Conservation (phyloP, 2,888 invertebrate species). For the Phalera bucephala region DNA sequence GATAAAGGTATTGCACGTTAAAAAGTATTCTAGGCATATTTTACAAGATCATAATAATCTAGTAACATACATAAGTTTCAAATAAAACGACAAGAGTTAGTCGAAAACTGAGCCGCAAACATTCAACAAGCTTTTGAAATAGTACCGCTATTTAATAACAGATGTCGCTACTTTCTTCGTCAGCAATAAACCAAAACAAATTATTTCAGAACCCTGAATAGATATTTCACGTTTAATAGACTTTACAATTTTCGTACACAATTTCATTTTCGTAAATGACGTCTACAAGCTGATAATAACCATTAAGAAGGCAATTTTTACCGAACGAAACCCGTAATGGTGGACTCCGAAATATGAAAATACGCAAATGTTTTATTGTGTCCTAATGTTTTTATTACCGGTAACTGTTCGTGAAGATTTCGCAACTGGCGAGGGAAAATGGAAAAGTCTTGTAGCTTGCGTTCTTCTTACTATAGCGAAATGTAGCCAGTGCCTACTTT, state of each 20-base stretch:
- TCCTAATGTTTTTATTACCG: constrained; percentile 49
- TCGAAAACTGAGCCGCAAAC: no score
- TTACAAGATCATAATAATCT: background rate
- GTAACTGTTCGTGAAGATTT: constrained; percentile 27
- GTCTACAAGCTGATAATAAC: constrained; percentile 55
- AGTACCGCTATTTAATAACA: constrained; percentile 27
- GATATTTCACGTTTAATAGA: constrained; percentile 34
- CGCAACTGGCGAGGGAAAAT: constrained; percentile 39
- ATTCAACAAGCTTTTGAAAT: constrained; percentile 1
- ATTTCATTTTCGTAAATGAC: constrained; percentile 61
- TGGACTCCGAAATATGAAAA: constrained; percentile 46
- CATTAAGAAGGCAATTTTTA: constrained; percentile 50
- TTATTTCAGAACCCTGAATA: constrained; percentile 11
- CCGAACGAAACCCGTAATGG: constrained; percentile 33
- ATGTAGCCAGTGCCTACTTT: no score
- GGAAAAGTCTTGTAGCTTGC: constrained; percentile 60
- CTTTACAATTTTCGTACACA: constrained; percentile 35
- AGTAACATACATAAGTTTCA: background rate
- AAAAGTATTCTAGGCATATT: no score
- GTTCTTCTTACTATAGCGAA: no score
- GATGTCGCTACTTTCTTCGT: constrained; percentile 32
- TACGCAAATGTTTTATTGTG: constrained; percentile 60
- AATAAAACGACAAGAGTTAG: background rate
- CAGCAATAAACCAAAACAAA: constrained; percentile 21
- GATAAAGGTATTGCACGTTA: no score